phyloP scores from a whole-genome alignment of 2,888 invertebrate genomes.

The Habrosyne pyritoides region DNA sequence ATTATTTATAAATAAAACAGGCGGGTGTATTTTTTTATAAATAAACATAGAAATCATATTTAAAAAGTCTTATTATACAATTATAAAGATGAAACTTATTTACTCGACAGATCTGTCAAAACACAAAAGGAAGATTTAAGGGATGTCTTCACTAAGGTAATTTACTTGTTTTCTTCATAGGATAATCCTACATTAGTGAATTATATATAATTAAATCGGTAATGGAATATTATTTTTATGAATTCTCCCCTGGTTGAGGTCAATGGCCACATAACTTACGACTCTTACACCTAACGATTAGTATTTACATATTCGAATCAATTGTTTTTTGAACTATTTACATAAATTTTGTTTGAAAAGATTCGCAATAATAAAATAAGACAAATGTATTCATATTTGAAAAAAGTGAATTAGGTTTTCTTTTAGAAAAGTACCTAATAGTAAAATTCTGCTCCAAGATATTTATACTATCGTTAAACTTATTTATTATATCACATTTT shows the following conservation, averaged over 20 bases:
- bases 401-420: constrained; percentile 29
- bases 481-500: constrained; percentile 53
- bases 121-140: neutral
- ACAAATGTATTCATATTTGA: constrained; percentile 9
- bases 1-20: neutral
- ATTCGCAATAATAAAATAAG: constrained; percentile 25
- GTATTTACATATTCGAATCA: constrained; percentile 27
- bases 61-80: neutral
- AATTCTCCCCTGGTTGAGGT: neutral
- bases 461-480: constrained; percentile 23
- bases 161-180: neutral
- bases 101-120: neutral
- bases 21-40: too few species aligned
- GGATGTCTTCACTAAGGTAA: neutral
- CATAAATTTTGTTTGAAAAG: constrained; percentile 28
- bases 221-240: neutral
- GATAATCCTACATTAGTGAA: neutral
- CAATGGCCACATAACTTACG: neutral
- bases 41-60: too few species aligned
- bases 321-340: constrained; percentile 28
- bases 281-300: constrained; percentile 15
- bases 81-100: neutral
- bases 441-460: constrained; percentile 26
- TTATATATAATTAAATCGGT: neutral
- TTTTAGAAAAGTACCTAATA: constrained; percentile 44